These are phyloP conservation scores for Montipora capitata DNA, from an alignment of 92 coral and sea anemone species.

Conservation along the genomic window DNA sequence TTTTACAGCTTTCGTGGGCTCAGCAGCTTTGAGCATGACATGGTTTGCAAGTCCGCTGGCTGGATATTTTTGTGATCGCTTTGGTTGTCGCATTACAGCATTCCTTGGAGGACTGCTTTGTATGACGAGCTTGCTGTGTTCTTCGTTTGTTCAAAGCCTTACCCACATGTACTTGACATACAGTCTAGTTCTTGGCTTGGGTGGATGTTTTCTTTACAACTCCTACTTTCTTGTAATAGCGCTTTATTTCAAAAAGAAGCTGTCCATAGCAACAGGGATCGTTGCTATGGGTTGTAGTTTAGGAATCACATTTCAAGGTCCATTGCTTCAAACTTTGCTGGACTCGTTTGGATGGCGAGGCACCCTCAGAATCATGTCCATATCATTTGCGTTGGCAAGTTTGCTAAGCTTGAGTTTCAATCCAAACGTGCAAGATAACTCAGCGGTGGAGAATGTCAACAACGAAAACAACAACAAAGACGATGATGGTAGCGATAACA, in stretches of 20 bases:
- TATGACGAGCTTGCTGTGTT: constrained; percentile 52
- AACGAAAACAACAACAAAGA: too few species aligned
- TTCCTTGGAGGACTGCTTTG: constrained; percentile 68
- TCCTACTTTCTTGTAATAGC: constrained; percentile 46
- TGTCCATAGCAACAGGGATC: constrained; percentile 57
- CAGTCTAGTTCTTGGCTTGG: constrained; percentile 61
- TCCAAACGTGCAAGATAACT: not conserved
- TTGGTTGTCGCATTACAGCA: constrained; percentile 67
- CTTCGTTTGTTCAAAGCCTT: constrained; percentile 61
- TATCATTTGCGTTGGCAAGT: not conserved
- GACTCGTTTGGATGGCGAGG: constrained; percentile 45
- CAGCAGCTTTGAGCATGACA: constrained; percentile 46
- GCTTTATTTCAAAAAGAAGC: constrained; percentile 43
- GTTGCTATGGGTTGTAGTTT: constrained; percentile 43
- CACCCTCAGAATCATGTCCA: constrained; percentile 16
- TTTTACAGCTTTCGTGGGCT: constrained; percentile 76
- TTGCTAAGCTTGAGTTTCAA: not conserved
- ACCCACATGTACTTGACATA: constrained; percentile 54
- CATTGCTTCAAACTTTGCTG: constrained; percentile 36
- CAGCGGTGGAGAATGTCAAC: too few species aligned
- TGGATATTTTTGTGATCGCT: constrained; percentile 37
- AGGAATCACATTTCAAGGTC: constrained; percentile 57
- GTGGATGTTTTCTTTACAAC: constrained; percentile 44
- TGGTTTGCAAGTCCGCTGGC: constrained; percentile 62
- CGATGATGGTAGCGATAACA: not conserved